phyloP scores from a whole-genome alignment of 2,113 vertebrate species.

The Prochilodus magdalenae region DNA sequence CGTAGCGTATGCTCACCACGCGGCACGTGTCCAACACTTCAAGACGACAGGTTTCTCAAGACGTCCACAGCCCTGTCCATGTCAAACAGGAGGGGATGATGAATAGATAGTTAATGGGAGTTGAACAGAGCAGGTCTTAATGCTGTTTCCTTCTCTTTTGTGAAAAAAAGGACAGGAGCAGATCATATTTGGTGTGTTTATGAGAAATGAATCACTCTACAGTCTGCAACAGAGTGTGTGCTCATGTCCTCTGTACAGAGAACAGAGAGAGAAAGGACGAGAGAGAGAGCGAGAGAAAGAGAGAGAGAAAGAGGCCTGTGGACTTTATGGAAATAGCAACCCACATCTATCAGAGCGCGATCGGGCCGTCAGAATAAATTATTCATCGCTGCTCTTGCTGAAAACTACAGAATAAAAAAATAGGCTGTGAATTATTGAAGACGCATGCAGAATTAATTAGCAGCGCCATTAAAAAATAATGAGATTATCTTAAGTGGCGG shows the following conservation, averaged over 20 bases:
- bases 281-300: conserved; percentile 1
- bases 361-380: conserved; percentile 65
- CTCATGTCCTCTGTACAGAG: neutral
- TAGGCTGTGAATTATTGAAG: conserved; percentile 69
- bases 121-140: neutral
- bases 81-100: neutral
- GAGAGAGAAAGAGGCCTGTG: conserved; percentile 35
- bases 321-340: conserved; percentile 56
- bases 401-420: conserved; percentile 64
- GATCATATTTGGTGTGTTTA: neutral
- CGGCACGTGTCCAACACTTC: neutral
- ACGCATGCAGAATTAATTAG: conserved; percentile 70
- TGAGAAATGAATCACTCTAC: neutral
- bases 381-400: conserved; percentile 64
- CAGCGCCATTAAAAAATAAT: conserved; percentile 70
- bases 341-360: conserved; percentile 61
- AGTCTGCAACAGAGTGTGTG: neutral
- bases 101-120: neutral
- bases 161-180: neutral
- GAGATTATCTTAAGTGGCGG: conserved; percentile 67
- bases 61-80: neutral
- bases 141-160: neutral
- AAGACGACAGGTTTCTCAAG: neutral
- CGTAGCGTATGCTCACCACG: neutral
- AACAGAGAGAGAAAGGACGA: conserved; percentile 6